Evolutionary conservation across 2,888 invertebrate genomes (phyloP).

Genomic region (Dicranocentrus wangi): DNA sequence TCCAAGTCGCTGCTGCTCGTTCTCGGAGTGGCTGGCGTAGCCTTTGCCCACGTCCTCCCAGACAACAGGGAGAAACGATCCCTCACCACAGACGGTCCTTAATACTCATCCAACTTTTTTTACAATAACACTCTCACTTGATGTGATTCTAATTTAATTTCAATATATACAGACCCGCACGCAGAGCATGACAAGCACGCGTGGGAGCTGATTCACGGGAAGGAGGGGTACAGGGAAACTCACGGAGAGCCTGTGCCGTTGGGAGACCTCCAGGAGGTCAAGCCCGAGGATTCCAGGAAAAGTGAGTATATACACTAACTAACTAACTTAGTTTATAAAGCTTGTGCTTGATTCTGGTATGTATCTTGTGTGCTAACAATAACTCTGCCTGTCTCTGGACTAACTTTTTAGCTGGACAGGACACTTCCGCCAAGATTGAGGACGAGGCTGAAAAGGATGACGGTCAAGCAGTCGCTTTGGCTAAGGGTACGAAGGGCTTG

Average conservation of each 20-base stretch:
- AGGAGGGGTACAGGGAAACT: background rate
- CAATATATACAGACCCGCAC: too few relatives aligned
- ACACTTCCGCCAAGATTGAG: background rate
- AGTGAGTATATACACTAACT: background rate
- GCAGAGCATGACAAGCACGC: background rate
- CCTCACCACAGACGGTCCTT: too few relatives aligned
- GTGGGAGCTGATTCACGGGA: background rate
- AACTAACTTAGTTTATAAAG: too few relatives aligned
- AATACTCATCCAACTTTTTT: too few relatives aligned
- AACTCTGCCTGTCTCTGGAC: background rate
- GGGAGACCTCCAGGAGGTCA: background rate
- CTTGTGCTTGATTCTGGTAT: too few relatives aligned
- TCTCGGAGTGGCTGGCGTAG: too few relatives aligned
- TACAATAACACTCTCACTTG: too few relatives aligned
- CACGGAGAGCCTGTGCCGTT: background rate
- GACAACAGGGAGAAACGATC: too few relatives aligned
- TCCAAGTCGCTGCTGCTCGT: too few relatives aligned
- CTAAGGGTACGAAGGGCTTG: conserved; percentile 12
- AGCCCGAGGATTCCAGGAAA: background rate
- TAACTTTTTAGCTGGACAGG: background rate
- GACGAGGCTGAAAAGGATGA: background rate
- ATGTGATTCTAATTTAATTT: too few relatives aligned
- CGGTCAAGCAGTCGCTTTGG: conserved; percentile 29
- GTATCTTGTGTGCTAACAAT: too few relatives aligned
- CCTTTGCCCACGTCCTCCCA: too few relatives aligned